Conservation (phyloP, 2,797 vertebrate species). For the Cossypha niveicapilla region DNA sequence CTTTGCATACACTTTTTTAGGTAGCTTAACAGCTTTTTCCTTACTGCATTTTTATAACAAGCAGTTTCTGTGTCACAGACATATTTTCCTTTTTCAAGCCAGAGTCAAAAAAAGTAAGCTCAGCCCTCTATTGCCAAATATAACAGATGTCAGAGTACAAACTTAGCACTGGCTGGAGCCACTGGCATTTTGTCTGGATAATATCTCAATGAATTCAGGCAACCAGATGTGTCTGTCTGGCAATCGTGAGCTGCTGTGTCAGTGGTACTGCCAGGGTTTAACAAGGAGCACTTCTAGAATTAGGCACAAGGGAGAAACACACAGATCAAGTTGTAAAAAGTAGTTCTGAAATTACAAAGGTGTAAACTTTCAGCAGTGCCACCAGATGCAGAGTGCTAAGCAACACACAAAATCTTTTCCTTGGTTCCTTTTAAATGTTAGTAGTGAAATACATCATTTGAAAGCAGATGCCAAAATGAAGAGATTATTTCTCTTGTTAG, state of each 20-base stretch:
- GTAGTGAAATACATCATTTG: not conserved
- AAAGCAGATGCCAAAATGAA: not conserved
- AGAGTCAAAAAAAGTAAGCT: not conserved
- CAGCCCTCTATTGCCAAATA: not conserved
- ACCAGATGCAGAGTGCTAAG: not conserved
- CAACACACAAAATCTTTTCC: not conserved
- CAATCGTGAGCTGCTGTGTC: not conserved
- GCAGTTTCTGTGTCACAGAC: not conserved
- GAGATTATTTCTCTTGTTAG: not conserved
- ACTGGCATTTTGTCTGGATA: conserved; percentile 51
- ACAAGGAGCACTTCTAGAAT: not conserved
- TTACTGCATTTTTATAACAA: not conserved
- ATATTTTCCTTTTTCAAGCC: not conserved
- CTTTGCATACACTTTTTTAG: not conserved
- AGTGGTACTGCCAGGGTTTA: not conserved
- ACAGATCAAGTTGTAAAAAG: not conserved
- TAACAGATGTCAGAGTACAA: conserved; percentile 46
- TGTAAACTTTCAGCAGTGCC: not conserved
- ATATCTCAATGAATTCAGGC: not conserved
- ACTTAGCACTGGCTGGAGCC: not conserved
- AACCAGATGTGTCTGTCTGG: conserved; percentile 29
- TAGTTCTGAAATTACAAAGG: not conserved
- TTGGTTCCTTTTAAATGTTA: not conserved
- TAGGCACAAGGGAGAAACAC: not conserved
- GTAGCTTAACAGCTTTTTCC: not conserved